These are phyloP conservation scores for Antrozous pallidus DNA, from an alignment of 2,797 vertebrate genomes.

Conservation along the genomic window DNA sequence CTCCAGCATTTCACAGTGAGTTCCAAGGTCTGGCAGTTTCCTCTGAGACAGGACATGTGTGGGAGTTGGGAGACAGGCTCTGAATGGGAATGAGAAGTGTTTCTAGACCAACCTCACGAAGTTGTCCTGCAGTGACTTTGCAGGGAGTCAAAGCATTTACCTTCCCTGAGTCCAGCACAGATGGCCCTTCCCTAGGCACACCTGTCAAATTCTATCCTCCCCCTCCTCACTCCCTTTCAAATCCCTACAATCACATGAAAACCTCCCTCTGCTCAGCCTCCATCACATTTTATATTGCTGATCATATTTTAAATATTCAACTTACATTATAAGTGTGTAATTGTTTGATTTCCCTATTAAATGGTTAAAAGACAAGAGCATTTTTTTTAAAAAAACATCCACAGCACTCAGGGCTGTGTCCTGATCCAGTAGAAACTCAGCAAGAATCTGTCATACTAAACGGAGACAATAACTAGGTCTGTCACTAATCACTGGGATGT, in stretches of 20 bases:
- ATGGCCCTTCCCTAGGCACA: neutral
- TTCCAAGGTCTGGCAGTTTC: neutral
- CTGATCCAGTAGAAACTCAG: neutral
- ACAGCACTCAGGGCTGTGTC: neutral
- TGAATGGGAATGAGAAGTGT: neutral
- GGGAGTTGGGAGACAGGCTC: neutral
- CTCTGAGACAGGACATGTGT: neutral
- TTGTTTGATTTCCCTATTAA: neutral
- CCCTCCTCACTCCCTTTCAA: neutral
- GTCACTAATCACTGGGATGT: neutral
- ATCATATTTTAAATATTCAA: neutral
- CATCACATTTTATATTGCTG: neutral
- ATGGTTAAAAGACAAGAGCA: neutral
- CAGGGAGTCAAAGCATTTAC: neutral
- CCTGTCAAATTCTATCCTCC: neutral
- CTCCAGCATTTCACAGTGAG: neutral
- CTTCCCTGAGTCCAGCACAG: neutral
- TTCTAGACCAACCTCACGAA: neutral
- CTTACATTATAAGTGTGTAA: neutral
- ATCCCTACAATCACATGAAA: neutral
- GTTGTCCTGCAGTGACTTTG: neutral
- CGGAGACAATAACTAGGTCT: neutral
- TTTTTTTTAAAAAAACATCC: neutral
- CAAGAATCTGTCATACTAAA: neutral
- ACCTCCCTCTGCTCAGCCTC: neutral